Evolutionary conservation across 2,888 invertebrate species (phyloP).

Genomic region (Drosophila algonquin): DNA sequence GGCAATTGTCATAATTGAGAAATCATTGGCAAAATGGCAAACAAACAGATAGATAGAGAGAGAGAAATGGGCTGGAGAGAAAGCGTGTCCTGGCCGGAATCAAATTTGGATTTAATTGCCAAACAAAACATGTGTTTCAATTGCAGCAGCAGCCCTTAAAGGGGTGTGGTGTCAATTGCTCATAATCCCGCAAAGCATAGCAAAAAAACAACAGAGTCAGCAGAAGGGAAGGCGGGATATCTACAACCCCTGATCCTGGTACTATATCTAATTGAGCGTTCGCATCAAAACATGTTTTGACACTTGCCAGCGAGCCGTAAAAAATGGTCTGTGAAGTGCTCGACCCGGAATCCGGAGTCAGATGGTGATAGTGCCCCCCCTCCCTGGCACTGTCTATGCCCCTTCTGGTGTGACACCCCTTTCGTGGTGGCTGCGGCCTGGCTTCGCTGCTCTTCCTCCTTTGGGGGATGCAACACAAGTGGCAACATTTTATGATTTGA

Average conservation of each 20-base stretch:
- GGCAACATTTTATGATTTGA: conserved; percentile 83
- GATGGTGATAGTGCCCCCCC: neutral
- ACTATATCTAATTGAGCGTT: conserved; percentile 54
- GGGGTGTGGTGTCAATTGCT: conserved; percentile 64
- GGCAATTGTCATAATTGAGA: conserved; percentile 75
- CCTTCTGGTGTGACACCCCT: conserved; percentile 30
- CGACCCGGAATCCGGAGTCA: conserved; percentile 4
- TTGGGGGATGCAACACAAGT: conserved; percentile 69
- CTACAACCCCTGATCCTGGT: conserved; percentile 13
- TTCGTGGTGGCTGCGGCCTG: conserved; percentile 10
- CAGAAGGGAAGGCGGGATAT: neutral
- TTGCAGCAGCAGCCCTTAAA: conserved; percentile 48
- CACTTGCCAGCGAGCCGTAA: conserved; percentile 78
- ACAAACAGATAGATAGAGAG: conserved; percentile 14
- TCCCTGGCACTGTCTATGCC: neutral
- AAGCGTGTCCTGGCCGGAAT: conserved; percentile 34
- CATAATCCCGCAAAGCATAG: conserved; percentile 33
- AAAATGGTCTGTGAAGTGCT: conserved; percentile 73
- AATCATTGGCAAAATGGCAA: conserved; percentile 62
- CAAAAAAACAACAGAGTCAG: neutral
- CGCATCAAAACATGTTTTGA: conserved; percentile 83
- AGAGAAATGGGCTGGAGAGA: neutral
- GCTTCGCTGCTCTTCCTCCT: conserved; percentile 7
- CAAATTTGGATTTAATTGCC: conserved; percentile 78
- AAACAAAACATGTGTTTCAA: conserved; percentile 76